Percentiles rank a stretch among this genome's conserved stretches.
These are phyloP conservation scores for Drosophila ohnishii DNA, from an alignment of 1,140 invertebrate species.

Conservation along the genomic window DNA sequence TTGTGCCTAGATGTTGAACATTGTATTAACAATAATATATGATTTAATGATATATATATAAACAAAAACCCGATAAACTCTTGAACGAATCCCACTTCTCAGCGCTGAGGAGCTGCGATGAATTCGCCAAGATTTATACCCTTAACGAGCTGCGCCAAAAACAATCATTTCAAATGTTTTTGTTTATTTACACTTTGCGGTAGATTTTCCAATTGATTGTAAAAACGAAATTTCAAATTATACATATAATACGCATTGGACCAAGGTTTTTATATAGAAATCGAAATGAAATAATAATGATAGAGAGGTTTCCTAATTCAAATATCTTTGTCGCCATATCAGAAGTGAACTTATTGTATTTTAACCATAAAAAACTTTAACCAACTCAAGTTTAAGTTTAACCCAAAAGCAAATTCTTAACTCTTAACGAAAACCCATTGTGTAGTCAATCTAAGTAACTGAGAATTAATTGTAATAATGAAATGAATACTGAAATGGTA, in stretches of 20 bases:
- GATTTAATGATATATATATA: conserved; percentile 32
- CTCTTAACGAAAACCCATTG: conserved; percentile 52
- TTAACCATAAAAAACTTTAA: conserved; percentile 50
- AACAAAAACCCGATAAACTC: background rate
- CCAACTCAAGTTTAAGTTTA: conserved; percentile 63
- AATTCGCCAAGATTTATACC: conserved; percentile 45
- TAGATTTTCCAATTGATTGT: conserved; percentile 46
- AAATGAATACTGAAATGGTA: conserved; percentile 69
- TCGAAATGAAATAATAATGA: conserved; percentile 29
- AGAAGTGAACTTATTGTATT: conserved; percentile 67
- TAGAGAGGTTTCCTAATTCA: conserved; percentile 51
- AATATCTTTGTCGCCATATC: conserved; percentile 75
- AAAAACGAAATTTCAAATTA: conserved; percentile 32
- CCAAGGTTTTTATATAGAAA: conserved; percentile 58
- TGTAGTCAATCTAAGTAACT: conserved; percentile 72
- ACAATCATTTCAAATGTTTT: conserved; percentile 41
- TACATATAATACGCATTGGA: conserved; percentile 44
- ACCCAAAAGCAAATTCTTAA: conserved; percentile 56
- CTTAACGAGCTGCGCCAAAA: conserved; percentile 39
- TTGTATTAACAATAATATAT: conserved; percentile 71
- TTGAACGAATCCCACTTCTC: conserved; percentile 65
- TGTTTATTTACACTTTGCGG: conserved; percentile 39
- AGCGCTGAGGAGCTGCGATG: conserved; percentile 59
- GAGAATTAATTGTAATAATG: conserved; percentile 69
- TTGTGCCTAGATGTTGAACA: conserved; percentile 82